These are phyloP conservation scores for Enteromius treurensis DNA, from an alignment of 2,797 vertebrate genomes.

Conservation along the genomic window DNA sequence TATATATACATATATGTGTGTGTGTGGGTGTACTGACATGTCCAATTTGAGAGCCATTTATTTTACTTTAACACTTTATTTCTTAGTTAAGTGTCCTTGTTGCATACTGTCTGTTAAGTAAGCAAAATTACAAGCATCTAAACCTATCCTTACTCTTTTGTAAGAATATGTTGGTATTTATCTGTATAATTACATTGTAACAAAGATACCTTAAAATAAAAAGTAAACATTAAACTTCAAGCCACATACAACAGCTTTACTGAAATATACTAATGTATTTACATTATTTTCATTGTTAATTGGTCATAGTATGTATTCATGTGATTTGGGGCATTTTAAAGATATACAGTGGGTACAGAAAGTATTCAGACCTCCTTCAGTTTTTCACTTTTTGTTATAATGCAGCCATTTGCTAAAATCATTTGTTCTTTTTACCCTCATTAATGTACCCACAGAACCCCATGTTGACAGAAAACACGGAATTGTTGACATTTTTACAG, in stretches of 20 bases:
- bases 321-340: not conserved
- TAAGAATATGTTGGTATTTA: not conserved
- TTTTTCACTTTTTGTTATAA: too few relatives aligned
- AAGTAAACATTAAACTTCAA: not conserved
- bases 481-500: too few relatives aligned
- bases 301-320: not conserved
- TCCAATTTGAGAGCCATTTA: not conserved
- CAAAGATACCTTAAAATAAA: not conserved
- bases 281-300: not conserved
- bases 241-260: not conserved
- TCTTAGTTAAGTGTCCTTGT: too few relatives aligned
- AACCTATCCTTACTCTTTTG: not conserved
- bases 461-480: too few relatives aligned
- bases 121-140: not conserved
- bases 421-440: too few relatives aligned
- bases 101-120: not conserved
- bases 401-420: too few relatives aligned
- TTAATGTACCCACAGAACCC: too few relatives aligned
- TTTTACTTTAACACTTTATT: not conserved
- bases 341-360: too few relatives aligned
- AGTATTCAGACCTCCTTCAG: too few relatives aligned
- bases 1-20: not conserved
- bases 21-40: not conserved
- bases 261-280: too few relatives aligned
- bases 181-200: not conserved